Evolutionary conservation across 2,113 vertebrate genomes (phyloP).

Genomic region (Haemorhous mexicanus): DNA sequence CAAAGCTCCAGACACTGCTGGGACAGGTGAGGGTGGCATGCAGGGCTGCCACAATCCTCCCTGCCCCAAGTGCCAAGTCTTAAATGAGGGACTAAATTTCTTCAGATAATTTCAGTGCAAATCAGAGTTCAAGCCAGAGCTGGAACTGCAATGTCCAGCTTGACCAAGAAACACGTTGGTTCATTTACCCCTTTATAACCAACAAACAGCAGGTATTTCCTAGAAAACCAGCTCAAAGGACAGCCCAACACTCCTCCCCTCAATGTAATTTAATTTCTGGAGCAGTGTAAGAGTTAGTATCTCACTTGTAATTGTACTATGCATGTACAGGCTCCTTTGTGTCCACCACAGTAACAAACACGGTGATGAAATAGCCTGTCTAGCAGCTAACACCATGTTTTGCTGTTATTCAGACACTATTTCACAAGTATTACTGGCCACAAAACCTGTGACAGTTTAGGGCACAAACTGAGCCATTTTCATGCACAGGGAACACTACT

Average conservation of each 20-base stretch:
- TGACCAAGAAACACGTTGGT: background rate
- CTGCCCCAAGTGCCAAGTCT: background rate
- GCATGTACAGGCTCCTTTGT: background rate
- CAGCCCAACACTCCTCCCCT: background rate
- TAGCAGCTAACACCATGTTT: background rate
- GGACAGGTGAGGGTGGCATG: accelerated
- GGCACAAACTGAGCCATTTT: background rate
- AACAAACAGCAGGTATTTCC: background rate
- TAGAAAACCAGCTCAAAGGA: background rate
- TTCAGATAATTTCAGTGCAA: background rate
- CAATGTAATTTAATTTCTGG: background rate
- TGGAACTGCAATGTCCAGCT: background rate
- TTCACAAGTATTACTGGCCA: background rate
- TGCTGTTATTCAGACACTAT: background rate
- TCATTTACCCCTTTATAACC: background rate
- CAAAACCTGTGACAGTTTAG: background rate
- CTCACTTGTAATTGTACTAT: background rate
- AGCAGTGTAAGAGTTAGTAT: background rate
- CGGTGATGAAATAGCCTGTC: background rate
- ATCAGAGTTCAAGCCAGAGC: background rate
- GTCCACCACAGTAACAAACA: background rate
- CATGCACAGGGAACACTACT: background rate
- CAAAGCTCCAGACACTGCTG: background rate
- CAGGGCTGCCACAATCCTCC: background rate
- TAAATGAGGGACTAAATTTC: background rate